These are phyloP conservation scores for Prolemur simus DNA, from an alignment of 2,113 vertebrate genomes.

Conservation along the genomic window DNA sequence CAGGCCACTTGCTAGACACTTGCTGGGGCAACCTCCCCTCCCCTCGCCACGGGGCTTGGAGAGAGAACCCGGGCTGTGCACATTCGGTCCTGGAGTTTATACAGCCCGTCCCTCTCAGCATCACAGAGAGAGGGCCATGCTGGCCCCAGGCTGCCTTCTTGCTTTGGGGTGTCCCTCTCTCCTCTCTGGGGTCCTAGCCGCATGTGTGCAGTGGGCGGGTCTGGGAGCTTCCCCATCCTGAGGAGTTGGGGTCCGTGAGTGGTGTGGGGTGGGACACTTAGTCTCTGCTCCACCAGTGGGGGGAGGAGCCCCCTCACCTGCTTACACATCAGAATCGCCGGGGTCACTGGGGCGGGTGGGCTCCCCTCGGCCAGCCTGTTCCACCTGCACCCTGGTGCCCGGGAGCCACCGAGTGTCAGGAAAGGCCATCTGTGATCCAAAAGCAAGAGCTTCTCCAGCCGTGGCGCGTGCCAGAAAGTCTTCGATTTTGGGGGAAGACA, in stretches of 20 bases:
- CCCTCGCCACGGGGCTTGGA: neutral
- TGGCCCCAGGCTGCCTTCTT: neutral
- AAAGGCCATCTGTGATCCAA: neutral
- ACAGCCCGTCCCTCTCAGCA: fast-evolving
- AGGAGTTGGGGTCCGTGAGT: neutral
- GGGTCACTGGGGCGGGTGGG: neutral
- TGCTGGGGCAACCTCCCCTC: too few species aligned
- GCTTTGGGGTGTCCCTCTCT: neutral
- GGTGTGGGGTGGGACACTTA: fast-evolving
- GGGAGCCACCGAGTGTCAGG: neutral
- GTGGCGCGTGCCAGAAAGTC: neutral
- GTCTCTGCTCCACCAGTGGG: neutral
- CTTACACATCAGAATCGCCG: neutral
- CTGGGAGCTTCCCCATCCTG: neutral
- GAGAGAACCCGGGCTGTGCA: neutral
- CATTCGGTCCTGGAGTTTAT: neutral
- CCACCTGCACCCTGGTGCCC: neutral
- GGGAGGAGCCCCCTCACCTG: neutral
- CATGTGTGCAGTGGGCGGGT: neutral
- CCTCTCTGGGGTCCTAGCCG: neutral
- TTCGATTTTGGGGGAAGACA: too few species aligned
- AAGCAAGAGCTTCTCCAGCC: neutral
- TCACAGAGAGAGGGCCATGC: fast-evolving
- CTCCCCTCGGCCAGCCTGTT: neutral
- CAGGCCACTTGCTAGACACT: neutral